Conservation (phyloP, 2,113 vertebrate genomes). For the Numenius arquata region DNA sequence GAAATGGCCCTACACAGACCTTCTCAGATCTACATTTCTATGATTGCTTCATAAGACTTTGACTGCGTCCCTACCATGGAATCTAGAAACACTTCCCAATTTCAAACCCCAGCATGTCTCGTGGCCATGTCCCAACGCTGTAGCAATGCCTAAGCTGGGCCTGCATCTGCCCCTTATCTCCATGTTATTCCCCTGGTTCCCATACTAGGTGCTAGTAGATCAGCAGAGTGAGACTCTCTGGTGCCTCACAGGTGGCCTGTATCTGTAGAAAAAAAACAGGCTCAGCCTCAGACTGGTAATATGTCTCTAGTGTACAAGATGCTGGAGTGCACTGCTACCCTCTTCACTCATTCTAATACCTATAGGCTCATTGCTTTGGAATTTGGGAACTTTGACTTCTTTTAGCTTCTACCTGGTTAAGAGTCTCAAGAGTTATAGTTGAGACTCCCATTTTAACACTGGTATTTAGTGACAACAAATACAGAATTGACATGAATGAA, state of each 20-base stretch:
- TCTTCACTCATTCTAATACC: neutral
- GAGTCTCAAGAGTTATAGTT: neutral
- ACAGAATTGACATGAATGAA: neutral
- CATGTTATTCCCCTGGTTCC: neutral
- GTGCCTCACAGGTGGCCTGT: neutral
- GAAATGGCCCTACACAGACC: neutral
- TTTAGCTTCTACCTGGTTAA: neutral
- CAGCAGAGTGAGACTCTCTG: neutral
- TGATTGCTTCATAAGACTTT: neutral
- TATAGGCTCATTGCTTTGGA: neutral
- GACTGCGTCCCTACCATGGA: neutral
- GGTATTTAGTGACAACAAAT: neutral
- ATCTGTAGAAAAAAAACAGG: neutral
- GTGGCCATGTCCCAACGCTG: rapidly evolving
- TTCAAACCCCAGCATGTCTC: neutral
- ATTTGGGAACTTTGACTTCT: neutral
- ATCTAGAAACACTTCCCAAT: neutral
- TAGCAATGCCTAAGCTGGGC: neutral
- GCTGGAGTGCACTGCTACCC: neutral
- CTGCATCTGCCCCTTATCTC: neutral
- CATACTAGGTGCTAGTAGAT: neutral
- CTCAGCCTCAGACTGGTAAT: neutral
- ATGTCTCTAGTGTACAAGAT: neutral
- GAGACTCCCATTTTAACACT: neutral
- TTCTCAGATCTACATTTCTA: neutral